Evolutionary conservation across 2,797 vertebrate species (phyloP), one percentile per base, ranked within the genome.

Genomic region (Coregonus ussuriensis): DNA sequence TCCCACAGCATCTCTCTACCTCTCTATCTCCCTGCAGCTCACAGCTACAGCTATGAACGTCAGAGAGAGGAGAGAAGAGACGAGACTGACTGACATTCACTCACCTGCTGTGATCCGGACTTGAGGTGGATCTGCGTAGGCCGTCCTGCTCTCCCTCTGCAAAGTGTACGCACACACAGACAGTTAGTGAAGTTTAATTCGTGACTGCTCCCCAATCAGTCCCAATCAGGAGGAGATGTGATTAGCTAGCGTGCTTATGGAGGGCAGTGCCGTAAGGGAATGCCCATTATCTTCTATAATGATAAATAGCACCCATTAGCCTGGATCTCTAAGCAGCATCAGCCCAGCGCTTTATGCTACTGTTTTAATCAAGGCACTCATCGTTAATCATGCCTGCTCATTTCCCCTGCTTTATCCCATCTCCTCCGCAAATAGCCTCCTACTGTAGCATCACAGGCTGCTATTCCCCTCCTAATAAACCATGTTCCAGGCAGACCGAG

Each of bases 101-200:
- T 52, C 78, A 95, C 94, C 94, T 94, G 92, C 91, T 91, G 85
- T 92, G 93, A 84, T 94, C 89, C 0, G 94, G 93, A 78, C 94
- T 95, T 80, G 94, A 94, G 53, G 92, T 90, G 62, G 93, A 95
- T 84, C 93, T 91, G 81, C 82, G 84, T 21, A 94, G 83, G 33
- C 89, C 81, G 4, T 94, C 93, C 83, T 91, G 91, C n/a, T 94
- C 92, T 29, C 84, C 89, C 51, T 94, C 94, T 95, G 81, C 11
- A 78, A 62, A 56, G 67, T 72, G 54, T 69, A 33, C 73, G 77
- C 74, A 80, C 65, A 74, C 31, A 70, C 59, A 69, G 18, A 63
- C 0, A 79, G 65, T 72, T 21, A 31, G 66, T 66, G 68, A 16
- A n/a, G 13, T 65, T 65, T 71, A 65, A 73, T 69, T 73, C 15